Evolutionary conservation across 2,797 vertebrate species (phyloP), one percentile per base, ranked within the genome.

Genomic region (Leuciscus waleckii): DNA sequence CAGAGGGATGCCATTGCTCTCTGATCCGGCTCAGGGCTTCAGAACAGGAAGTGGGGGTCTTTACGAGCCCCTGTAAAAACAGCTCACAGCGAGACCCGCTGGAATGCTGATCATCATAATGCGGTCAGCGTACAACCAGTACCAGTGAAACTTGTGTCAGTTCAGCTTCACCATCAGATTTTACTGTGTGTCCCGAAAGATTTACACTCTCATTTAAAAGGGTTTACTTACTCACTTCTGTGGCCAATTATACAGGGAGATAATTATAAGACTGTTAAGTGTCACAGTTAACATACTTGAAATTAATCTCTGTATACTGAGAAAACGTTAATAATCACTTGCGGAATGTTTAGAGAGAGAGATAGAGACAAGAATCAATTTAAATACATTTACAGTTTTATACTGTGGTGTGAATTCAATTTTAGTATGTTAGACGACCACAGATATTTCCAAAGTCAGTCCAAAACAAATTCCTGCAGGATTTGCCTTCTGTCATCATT

Each of bases 181-280:
- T 92, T 93, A 75, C 89, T 89, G 87, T 76, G 88, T 86, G 88
- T 88, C 90, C 87, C 73, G 84, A 90, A 88, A 90, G 87, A 86
- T 92, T 92, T 91, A 91, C 91, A 91, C 84, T 87, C 69, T 89
- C 86, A 89, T 93, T 93, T 93, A 93, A 92, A 91, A 88, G 75
- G 89, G 84, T 92, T 90, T 91, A 92, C 87, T 91, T 83, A 74
- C 88, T 81, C 83, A 79, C 89, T 75, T 89, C 90, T 79, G 77
- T 90, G 90, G 92, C 83, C 75, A 70, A 35, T 79, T 79, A 79
- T 43, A 69, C n/a, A 79, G 35, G 7, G 13, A 61, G 51, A 79
- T 70, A 6, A 79, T 70, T 70, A 71, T 21, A 29, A 56, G n/a
- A 56, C 46, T 29, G 35, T 77, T 69, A 41, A 84, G 32, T 58